Conservation (phyloP, 2,113 vertebrate genomes). For the Oreotrochilus melanogaster region DNA sequence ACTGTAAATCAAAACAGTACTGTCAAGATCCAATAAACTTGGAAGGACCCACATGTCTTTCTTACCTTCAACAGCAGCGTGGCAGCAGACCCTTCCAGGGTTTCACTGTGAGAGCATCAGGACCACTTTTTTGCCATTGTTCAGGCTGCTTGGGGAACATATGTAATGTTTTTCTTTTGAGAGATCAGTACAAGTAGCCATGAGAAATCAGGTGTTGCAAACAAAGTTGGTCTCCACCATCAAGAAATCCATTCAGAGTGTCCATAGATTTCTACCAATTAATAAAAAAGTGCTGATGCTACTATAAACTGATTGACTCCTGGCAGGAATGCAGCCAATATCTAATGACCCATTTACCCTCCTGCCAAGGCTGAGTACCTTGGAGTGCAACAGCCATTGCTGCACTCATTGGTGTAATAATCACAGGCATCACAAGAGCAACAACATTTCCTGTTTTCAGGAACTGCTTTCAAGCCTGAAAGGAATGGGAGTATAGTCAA, state of each 20-base stretch:
- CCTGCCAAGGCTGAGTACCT: neutral
- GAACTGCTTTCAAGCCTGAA: neutral
- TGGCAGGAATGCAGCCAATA: neutral
- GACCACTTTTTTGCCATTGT: neutral
- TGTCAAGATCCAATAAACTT: neutral
- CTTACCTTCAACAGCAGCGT: neutral
- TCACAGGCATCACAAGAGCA: neutral
- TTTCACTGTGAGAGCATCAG: neutral
- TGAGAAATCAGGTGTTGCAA: neutral
- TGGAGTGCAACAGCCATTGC: neutral
- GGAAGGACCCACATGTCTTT: neutral
- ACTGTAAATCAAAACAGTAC: neutral
- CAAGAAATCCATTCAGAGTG: neutral
- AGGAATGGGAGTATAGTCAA: neutral
- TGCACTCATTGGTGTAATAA: neutral
- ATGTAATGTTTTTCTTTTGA: neutral
- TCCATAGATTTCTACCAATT: neutral
- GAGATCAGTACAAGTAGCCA: neutral
- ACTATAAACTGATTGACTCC: neutral
- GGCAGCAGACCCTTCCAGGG: neutral
- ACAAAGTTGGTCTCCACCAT: neutral
- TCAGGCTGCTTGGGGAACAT: neutral
- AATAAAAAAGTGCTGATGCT: neutral
- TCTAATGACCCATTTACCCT: neutral
- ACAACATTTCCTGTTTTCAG: neutral